Evolutionary conservation across 2,797 vertebrate species (phyloP).

Genomic region (Aulostomus chinensis): DNA sequence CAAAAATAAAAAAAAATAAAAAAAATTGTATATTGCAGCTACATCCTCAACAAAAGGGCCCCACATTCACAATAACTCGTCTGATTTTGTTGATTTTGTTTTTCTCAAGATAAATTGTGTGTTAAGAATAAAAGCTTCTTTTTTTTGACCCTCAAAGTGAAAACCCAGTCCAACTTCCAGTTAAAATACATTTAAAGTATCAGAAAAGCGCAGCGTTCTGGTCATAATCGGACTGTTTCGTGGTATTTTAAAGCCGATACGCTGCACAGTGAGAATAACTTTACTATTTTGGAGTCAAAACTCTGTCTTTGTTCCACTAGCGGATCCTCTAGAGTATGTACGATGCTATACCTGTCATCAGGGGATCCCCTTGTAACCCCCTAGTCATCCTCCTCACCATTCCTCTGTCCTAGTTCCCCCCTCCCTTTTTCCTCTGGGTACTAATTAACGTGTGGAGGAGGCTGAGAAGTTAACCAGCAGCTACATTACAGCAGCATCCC

Average conservation of each 20-base stretch:
- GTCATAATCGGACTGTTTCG: no score
- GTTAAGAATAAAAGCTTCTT: constrained; percentile 19
- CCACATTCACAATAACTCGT: no score
- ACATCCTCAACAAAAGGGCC: background rate
- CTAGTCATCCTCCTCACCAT: constrained; percentile 29
- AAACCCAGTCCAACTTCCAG: no score
- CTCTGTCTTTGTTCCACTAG: constrained; percentile 21
- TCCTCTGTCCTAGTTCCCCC: constrained; percentile 36
- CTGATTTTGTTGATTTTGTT: no score
- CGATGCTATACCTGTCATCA: constrained; percentile 27
- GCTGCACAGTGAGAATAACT: constrained; percentile 9
- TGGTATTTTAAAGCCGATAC: no score
- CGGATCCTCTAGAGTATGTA: constrained; percentile 39
- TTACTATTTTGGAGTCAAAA: constrained; percentile 12
- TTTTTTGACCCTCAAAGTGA: constrained; percentile 2
- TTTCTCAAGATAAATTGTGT: no score
- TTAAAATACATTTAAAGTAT: no score
- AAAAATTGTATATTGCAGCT: background rate
- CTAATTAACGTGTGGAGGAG: constrained; percentile 72
- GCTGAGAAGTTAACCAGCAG: constrained; percentile 53
- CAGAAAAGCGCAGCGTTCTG: no score
- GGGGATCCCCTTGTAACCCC: constrained; percentile 41
- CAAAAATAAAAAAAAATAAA: background rate
- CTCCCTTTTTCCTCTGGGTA: constrained; percentile 67
- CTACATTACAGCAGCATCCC: constrained; percentile 23